Evolutionary conservation across 2,113 vertebrate genomes (phyloP).

Genomic region (Xiphophorus hellerii): DNA sequence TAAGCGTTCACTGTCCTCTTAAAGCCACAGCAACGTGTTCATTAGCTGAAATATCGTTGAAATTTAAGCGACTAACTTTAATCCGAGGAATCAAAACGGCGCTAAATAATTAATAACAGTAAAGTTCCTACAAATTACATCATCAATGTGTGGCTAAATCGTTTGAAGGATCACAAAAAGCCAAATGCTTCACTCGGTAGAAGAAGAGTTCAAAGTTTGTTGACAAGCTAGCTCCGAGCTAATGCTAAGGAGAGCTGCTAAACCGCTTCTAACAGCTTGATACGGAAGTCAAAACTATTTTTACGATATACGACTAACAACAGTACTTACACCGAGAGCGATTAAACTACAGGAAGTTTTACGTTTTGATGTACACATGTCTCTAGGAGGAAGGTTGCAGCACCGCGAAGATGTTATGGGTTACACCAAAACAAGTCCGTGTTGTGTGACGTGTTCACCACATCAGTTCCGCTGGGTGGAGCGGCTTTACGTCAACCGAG

Average conservation of each 20-base stretch:
- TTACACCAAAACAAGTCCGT: slow-evolving; percentile 70
- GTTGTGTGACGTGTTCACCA: accelerated
- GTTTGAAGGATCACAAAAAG: accelerated
- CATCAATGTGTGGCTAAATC: not conserved
- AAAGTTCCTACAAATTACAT: not conserved
- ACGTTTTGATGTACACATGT: slow-evolving; percentile 47
- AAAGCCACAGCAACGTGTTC: not conserved
- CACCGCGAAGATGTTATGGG: slow-evolving; percentile 61
- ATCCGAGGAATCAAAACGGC: not conserved
- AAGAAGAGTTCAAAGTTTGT: slow-evolving; percentile 35
- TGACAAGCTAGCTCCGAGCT: slow-evolving; percentile 59
- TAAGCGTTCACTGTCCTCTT: not conserved
- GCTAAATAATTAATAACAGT: not conserved
- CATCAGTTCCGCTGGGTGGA: slow-evolving; percentile 40
- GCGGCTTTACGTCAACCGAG: too few relatives aligned
- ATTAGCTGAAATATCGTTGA: not conserved
- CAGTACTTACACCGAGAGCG: slow-evolving; percentile 21
- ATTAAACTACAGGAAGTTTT: not conserved
- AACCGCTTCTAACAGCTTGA: not conserved
- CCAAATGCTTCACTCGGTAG: not conserved
- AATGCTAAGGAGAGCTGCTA: slow-evolving; percentile 50
- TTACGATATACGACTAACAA: not conserved
- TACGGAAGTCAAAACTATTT: not conserved
- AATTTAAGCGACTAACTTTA: not conserved
- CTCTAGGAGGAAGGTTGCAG: slow-evolving; percentile 1